Base-by-base conservation (phyloP, 1,140 invertebrate species). In the Diorhabda elongata region DNA sequence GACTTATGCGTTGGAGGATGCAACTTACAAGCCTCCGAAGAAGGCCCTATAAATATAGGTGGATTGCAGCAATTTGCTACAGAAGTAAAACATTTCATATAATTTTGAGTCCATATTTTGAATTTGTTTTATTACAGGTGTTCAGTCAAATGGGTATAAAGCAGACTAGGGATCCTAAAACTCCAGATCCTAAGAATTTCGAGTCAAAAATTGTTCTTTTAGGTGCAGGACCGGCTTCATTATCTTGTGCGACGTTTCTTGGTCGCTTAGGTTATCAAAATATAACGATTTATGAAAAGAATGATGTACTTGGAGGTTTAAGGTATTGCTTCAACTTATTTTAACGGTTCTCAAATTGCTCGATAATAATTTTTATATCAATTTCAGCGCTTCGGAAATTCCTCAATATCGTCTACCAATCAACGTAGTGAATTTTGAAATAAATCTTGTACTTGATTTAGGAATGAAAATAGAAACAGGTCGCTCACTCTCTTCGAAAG, bases 1-100 rank as follows among this genome's bases (percentile, higher is more conserved):
- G 97, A 99, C 80, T 87, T 99, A 0, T 99, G 98, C 80, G 96
- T 98, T 3, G 97, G 97, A 0, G 95, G 96, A 0, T 99, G 98
- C 81, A 99, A 99, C 83, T 83, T 99, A 2, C 90, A 93, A 76
- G 97, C 96, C 0, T 89, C 89, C 3, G 97, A 99, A 81, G 97
- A 98, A 83, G 97, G 97, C 0, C 90, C 97, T 0, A 99, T 99
- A 70, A 99, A 99, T 78, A 99, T 99, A 78, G 97, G 97, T 1
- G 97, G 97, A 1, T 84, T 99, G 5, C 97, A 99, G 83, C 97
- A 99, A 76, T 99, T 97, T 84, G 96, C 97, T 58, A 93, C 94
- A 42, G 96, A 99, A 77, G 93, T 96, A 66, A 52, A n/a, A 8
- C 2, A 63, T 60, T 69, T 42, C 26, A 42, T 44, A 61, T 60